Conservation (phyloP, 1,140 invertebrate species). For the Propsilocerus akamusi region DNA sequence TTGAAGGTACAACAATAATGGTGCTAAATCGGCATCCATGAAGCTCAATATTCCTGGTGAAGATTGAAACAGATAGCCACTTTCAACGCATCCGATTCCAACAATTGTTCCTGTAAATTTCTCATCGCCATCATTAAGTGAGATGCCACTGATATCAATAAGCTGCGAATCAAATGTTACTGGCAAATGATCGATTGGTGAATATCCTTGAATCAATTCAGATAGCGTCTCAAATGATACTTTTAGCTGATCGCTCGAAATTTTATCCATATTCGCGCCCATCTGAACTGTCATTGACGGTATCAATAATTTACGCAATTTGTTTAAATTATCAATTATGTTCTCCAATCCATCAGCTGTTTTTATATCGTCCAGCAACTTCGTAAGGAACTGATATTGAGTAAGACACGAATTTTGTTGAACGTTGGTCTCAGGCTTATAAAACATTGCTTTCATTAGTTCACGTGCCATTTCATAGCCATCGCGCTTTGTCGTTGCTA, state of each 20-base stretch:
- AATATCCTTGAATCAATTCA: slow-evolving; percentile 10
- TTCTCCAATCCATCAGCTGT: slow-evolving; percentile 29
- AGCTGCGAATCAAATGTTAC: slow-evolving; percentile 1
- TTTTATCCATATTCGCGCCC: slow-evolving; percentile 43
- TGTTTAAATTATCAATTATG: slow-evolving; percentile 38
- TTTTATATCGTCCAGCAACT: slow-evolving; percentile 38
- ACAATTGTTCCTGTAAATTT: slow-evolving; percentile 20
- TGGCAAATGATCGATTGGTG: slow-evolving; percentile 16
- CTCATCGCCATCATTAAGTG: slow-evolving; percentile 12
- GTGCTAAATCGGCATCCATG: slow-evolving; percentile 43
- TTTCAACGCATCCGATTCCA: slow-evolving; percentile 70
- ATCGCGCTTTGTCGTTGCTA: slow-evolving; percentile 45
- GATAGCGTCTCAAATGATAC: slow-evolving; percentile 32
- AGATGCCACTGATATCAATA: slow-evolving; percentile 28
- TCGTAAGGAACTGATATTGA: slow-evolving; percentile 58
- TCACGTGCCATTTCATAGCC: slow-evolving; percentile 37
- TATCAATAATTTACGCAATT: slow-evolving; percentile 39
- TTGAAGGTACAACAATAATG: slow-evolving; percentile 59
- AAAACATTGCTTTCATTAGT: slow-evolving; percentile 40
- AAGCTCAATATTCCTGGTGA: slow-evolving; percentile 41
- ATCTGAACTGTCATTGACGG: slow-evolving; percentile 47
- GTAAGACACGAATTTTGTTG: slow-evolving; percentile 45
- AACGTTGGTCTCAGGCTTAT: slow-evolving; percentile 50
- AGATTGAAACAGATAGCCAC: slow-evolving; percentile 49
- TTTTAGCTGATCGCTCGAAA: slow-evolving; percentile 27